phyloP scores from a whole-genome alignment of 2,113 vertebrate genomes.

The Scomber scombrus region DNA sequence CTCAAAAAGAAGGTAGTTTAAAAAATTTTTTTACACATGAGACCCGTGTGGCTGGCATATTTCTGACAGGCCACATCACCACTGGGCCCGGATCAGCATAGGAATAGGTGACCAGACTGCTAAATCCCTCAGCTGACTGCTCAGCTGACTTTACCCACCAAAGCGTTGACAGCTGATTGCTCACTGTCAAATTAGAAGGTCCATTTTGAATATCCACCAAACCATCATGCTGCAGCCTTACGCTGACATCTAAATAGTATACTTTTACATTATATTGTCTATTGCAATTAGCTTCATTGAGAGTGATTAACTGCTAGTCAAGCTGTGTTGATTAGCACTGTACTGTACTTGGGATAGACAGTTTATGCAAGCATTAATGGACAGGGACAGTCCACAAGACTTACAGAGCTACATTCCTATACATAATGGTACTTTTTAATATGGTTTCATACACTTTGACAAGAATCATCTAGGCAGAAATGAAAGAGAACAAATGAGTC shows the following conservation, averaged over 20 bases:
- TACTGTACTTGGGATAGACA: not conserved
- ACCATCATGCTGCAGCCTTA: not conserved
- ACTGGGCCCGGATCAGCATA: not conserved
- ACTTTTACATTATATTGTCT: not conserved
- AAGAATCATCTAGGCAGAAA: constrained; percentile 19
- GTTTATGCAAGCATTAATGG: not conserved
- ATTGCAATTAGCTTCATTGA: not conserved
- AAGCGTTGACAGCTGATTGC: not conserved
- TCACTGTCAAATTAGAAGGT: not conserved
- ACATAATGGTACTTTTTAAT: constrained; percentile 9
- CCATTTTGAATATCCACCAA: not conserved
- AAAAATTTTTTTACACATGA: not conserved
- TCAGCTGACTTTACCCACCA: not conserved
- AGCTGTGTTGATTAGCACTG: not conserved
- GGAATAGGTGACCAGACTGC: too few species aligned
- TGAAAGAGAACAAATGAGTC: constrained; percentile 41
- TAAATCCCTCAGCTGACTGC: constrained; percentile 14
- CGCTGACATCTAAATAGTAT: not conserved
- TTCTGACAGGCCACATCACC: constrained; percentile 9
- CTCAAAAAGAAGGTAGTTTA: not conserved
- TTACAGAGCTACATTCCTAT: not conserved
- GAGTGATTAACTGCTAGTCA: not conserved
- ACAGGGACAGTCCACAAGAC: not conserved
- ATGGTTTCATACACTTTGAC: constrained; percentile 19
- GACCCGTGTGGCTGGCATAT: not conserved